Conservation (phyloP, 2,888 invertebrate species). For the Trichogramma evanescens region DNA sequence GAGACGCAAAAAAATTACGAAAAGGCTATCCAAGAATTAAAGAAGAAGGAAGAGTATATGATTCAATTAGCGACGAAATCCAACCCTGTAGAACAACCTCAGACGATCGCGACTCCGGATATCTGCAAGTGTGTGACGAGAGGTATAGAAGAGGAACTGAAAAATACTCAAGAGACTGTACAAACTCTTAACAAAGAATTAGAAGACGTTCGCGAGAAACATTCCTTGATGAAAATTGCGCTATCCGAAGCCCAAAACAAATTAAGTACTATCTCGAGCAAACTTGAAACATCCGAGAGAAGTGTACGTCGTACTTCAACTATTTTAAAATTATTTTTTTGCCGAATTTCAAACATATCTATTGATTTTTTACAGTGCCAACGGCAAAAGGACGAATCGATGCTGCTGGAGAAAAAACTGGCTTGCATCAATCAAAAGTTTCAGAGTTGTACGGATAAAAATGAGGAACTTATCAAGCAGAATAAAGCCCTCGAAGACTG, state of each 20-base stretch:
- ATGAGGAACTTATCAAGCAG: slow-evolving; percentile 30
- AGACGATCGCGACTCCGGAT: too few species aligned
- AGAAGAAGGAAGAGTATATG: slow-evolving; percentile 2
- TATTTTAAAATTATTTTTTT: slow-evolving; percentile 1
- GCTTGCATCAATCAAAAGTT: slow-evolving; percentile 28
- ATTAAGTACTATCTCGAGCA: slow-evolving; percentile 23
- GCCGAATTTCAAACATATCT: slow-evolving; percentile 1
- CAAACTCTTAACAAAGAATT: slow-evolving; percentile 30
- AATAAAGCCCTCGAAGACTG: slow-evolving; percentile 32
- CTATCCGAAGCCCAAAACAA: slow-evolving; percentile 27
- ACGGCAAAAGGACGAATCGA: slow-evolving; percentile 27
- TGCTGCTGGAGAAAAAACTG: slow-evolving; percentile 22
- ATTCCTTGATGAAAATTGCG: slow-evolving; percentile 25
- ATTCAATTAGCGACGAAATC: background rate
- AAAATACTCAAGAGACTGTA: background rate
- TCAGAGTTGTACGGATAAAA: slow-evolving; percentile 32
- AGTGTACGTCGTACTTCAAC: slow-evolving; percentile 20
- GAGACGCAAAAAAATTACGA: slow-evolving; percentile 30
- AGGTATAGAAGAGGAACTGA: too few species aligned
- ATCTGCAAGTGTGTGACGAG: too few species aligned
- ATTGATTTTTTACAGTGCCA: slow-evolving; percentile 16
- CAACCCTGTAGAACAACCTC: too few species aligned
- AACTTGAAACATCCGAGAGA: slow-evolving; percentile 26
- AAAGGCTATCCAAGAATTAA: slow-evolving; percentile 28
- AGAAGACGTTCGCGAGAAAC: slow-evolving; percentile 26